Evolutionary conservation across 2,797 vertebrate genomes (phyloP).

Genomic region (Esox masquinongy): DNA sequence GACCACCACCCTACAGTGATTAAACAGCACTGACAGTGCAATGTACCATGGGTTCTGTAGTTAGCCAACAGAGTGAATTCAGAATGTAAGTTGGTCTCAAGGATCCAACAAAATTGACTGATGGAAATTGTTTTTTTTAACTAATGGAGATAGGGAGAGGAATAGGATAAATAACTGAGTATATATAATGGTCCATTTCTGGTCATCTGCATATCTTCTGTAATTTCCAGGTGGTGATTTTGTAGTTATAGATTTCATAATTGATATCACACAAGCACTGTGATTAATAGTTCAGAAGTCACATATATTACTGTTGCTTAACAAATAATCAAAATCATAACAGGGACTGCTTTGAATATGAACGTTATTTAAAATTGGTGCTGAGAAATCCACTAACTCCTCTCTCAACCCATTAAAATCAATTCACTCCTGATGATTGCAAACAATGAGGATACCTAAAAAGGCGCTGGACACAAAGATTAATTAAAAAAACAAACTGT

Average conservation of each 20-base stretch:
- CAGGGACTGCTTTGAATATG: slow-evolving; percentile 59
- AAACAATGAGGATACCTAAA: slow-evolving; percentile 73
- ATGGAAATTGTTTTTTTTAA: slow-evolving; percentile 26
- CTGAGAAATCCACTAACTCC: slow-evolving; percentile 52
- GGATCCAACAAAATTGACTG: slow-evolving; percentile 15
- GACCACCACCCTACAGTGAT: slow-evolving; percentile 26
- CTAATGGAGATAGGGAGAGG: slow-evolving; percentile 6
- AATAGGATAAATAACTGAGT: slow-evolving; percentile 24
- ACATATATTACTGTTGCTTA: slow-evolving; percentile 17
- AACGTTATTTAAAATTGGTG: slow-evolving; percentile 60
- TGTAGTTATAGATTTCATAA: background rate
- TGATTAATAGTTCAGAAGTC: background rate
- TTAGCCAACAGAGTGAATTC: background rate
- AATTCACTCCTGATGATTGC: slow-evolving; percentile 62
- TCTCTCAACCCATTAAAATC: slow-evolving; percentile 65
- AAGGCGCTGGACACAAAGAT: slow-evolving; percentile 77
- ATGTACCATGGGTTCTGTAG: background rate
- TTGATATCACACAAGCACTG: background rate
- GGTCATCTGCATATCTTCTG: background rate
- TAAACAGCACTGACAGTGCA: slow-evolving; percentile 5
- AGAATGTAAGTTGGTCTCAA: slow-evolving; percentile 3
- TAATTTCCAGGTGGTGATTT: slow-evolving; percentile 3
- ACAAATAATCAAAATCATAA: slow-evolving; percentile 29
- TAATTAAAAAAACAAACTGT: slow-evolving; percentile 76
- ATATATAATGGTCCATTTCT: slow-evolving; percentile 1